phyloP scores from a whole-genome alignment of 37 sponge, comb jelly and placozoan species.

The Tethya wilhelma region DNA sequence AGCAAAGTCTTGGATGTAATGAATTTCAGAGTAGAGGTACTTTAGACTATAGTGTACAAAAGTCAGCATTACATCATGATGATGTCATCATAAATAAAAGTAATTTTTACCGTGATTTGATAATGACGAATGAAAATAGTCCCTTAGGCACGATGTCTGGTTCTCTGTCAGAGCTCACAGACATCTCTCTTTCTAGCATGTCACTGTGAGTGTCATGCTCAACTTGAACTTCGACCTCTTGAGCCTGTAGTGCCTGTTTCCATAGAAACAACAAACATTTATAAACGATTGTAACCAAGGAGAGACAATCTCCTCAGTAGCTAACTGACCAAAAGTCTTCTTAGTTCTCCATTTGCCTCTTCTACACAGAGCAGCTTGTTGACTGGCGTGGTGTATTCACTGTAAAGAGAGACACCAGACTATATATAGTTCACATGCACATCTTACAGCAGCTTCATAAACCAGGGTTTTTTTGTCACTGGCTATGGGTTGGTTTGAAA shows the following conservation, averaged over 20 bases:
- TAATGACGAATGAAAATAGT: conserved; percentile 26
- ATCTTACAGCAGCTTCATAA: too few relatives aligned
- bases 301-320: neutral
- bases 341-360: conserved; percentile 23
- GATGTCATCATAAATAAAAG: neutral
- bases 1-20: conserved; percentile 51
- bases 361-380: conserved; percentile 47
- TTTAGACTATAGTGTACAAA: neutral
- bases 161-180: neutral
- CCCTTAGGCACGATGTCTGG: neutral
- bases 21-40: conserved; percentile 36
- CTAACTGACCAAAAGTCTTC: neutral
- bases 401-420: too few relatives aligned
- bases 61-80: neutral
- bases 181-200: too few relatives aligned
- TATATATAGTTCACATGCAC: too few relatives aligned
- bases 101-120: conserved; percentile 34
- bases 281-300: too few relatives aligned
- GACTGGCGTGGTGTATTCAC: conserved; percentile 23
- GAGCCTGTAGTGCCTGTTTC: too few relatives aligned
- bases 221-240: neutral
- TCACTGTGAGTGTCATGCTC: too few relatives aligned
- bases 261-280: too few relatives aligned
- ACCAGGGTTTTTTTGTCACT: too few relatives aligned
- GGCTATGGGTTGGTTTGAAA: too few relatives aligned